A percentile compares a stretch with the other conserved stretches of the same genome.
phyloP scores from a whole-genome alignment of 2,797 vertebrate species.

The Rhinoraja longicauda region DNA sequence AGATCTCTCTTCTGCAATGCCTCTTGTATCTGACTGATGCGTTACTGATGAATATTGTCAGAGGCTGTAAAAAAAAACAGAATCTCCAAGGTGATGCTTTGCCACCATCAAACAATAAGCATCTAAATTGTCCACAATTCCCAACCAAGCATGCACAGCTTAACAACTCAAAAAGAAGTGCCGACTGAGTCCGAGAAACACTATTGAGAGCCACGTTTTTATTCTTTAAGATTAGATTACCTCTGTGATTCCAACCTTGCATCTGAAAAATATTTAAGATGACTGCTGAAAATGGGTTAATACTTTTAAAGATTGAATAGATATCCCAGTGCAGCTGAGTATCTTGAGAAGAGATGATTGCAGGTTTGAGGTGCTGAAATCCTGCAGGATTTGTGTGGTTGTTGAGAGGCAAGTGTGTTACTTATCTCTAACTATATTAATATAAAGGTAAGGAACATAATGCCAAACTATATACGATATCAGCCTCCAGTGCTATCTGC shows the following conservation, averaged over 20 bases:
- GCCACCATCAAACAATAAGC: neutral
- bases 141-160: neutral
- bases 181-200: neutral
- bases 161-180: neutral
- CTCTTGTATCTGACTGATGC: conserved; percentile 11
- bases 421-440: neutral
- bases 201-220: neutral
- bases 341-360: too few species aligned
- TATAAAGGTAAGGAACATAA: conserved; percentile 10
- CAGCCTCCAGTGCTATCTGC: conserved; percentile 31
- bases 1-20: neutral
- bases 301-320: neutral
- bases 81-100: conserved; percentile 7
- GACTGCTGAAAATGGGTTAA: neutral
- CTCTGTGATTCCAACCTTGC: neutral
- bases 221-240: neutral
- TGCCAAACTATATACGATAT: neutral
- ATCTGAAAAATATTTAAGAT: neutral
- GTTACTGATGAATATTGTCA: neutral
- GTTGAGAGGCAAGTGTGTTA: neutral
- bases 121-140: neutral
- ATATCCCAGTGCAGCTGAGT: neutral
- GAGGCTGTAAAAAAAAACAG: neutral
- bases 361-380: neutral
- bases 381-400: neutral